Conservation (phyloP, 53 echinoderm and acorn worm genomes). For the Temnopleurus reevesii region DNA sequence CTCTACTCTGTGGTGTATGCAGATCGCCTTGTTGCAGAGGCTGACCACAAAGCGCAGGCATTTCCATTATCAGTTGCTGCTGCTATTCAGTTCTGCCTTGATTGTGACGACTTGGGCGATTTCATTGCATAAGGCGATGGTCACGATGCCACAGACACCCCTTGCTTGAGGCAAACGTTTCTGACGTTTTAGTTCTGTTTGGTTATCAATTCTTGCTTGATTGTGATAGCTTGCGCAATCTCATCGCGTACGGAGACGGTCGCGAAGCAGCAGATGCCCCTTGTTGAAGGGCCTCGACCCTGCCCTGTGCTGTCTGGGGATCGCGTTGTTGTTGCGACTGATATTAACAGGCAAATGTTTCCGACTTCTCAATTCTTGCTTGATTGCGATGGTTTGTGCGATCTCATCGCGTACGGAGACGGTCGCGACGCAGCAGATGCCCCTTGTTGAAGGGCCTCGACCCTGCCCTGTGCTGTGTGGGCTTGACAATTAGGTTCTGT, state of each 20-base stretch:
- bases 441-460: slow-evolving; percentile 17
- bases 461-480: not conserved
- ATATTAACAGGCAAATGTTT: not conserved
- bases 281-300: slow-evolving; percentile 15
- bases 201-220: slow-evolving; percentile 29
- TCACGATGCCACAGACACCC: not conserved
- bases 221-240: slow-evolving; percentile 86
- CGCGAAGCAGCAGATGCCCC: slow-evolving; percentile 52
- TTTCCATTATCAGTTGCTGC: too few relatives aligned
- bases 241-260: slow-evolving; percentile 92
- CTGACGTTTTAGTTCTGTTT: too few relatives aligned
- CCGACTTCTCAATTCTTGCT: not conserved
- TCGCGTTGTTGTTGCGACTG: too few relatives aligned
- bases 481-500: not conserved
- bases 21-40: too few relatives aligned
- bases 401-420: slow-evolving; percentile 93
- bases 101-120: not conserved
- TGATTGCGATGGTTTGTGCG: slow-evolving; percentile 81
- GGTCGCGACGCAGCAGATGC: slow-evolving; percentile 57
- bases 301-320: slow-evolving; percentile 1
- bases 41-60: too few relatives aligned
- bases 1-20: too few relatives aligned
- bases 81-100: not conserved
- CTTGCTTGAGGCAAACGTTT: too few relatives aligned
- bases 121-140: not conserved